Evolutionary conservation across 2,797 vertebrate species (phyloP), one percentile per base, ranked within the genome.

Genomic region (Coregonus suidteri): DNA sequence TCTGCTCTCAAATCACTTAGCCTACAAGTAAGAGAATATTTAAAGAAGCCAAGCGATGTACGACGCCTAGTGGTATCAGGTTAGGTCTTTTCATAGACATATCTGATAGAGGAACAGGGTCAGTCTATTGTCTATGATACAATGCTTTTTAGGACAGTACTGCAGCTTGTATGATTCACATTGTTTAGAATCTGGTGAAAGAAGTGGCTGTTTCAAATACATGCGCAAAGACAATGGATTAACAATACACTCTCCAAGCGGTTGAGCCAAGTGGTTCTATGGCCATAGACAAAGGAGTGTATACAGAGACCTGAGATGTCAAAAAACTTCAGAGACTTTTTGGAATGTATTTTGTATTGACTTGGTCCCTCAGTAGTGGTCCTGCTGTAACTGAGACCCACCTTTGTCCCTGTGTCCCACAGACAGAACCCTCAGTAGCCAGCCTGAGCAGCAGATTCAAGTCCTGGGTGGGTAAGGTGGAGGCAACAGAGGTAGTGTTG

Each of bases 1-100:
- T 96, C 95, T 95, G 96, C 95, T 97, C 96, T 96, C 94, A 95
- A 96, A 96, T 96, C 96, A 96, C 95, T 96, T 96, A 64, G 59
- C 59, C 59, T 68, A 68, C 66, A 68, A 35, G 66, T 7, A 15
- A 68, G 66, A 35, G 66, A 35, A 68, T 68, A 35, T 68, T 68
- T 96, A 75, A 75, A 52, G 64, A 52, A 64, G 51, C 16, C 65
- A 52, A 41, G 62, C 31, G 20, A 35, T 34, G 31, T 25, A 20
- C 25, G 41, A 47, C 41, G 41, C 41, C 30, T 69, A 41, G 15
- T 47, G n/a, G 25, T 68, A 68, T 54, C 51, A 72, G 71, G 71
- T 72, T 54, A 53, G 16, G 31, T 34, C 31, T 34, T 67, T 67
- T 67, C 31, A 34, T 34, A 67, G 66, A 35, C 31, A 16, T 13